Base-by-base conservation (phyloP, 2,888 invertebrate species). In the Pedicia rivosa region DNA sequence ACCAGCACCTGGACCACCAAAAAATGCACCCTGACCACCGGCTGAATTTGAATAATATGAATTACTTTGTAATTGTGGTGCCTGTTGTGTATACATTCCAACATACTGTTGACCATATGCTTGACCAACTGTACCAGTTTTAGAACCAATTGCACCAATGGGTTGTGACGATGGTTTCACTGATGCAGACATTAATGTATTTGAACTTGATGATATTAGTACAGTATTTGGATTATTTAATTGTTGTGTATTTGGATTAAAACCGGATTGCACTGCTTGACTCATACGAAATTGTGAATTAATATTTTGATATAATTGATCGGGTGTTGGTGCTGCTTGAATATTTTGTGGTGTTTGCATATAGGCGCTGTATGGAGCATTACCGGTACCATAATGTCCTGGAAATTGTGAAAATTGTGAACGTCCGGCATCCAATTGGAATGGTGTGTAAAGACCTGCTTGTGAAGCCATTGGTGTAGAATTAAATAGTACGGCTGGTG, bases 171-270 rank as follows among this genome's bases (percentile, higher is more conserved):
- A 74, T 7, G 82, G 78, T 52, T 87, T 88, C 36, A 86, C 83
- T 41, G 80, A 79, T 25, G 84, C 78, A 5, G 87, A 84, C 86
- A 88, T 88, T 47, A 88, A 67, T 24, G 82, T 82, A 59, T 86
- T 87, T 40, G 86, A 81, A 39, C 82, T 79, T 43, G 86, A 81
- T 26, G 86, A 84, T 46, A 88, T 88, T 49, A 90, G 72, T 48
- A 90, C 82, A 13, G 87, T 86, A 53, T 78, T 86, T 35, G 84
- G 86, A 58, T 80, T 87, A 55, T 74, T 83, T 44, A 73, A 70
- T 46, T 83, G 67, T 53, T 79, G 80, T 50, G 82, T 84, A 35
- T 78, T 79, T 54, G 84, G 83, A 13, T 79, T 80, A 52, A 79
- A 82, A 10, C 78, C 77, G 10, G 53, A 50, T 38, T 51, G 53